phyloP scores from a whole-genome alignment of 2,888 invertebrate species.

The Ophion slaviceki region DNA sequence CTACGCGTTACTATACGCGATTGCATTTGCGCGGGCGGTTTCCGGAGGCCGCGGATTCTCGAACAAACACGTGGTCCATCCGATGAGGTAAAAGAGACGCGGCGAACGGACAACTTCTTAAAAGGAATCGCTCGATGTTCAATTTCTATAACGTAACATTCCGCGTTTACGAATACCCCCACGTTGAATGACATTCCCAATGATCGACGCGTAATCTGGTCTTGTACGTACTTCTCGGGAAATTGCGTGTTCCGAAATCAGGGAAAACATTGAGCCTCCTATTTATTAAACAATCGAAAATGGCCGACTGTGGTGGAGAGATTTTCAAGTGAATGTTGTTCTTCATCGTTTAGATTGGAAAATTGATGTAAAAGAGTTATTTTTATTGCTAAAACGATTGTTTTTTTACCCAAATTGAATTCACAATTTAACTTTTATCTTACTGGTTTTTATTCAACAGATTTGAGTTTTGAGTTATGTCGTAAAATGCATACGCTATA shows the following conservation, averaged over 20 bases:
- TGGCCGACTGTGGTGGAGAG: not conserved
- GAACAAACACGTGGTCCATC: slow-evolving; percentile 62
- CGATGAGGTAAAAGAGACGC: slow-evolving; percentile 51
- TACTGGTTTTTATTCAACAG: not conserved
- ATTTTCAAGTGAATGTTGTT: too few species aligned
- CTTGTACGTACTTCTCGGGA: not conserved
- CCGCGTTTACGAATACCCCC: slow-evolving; percentile 47
- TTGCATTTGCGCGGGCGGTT: slow-evolving; percentile 61
- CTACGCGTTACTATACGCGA: not conserved
- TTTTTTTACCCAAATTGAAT: not conserved
- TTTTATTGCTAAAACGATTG: not conserved
- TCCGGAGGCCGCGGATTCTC: slow-evolving; percentile 55
- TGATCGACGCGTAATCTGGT: not conserved
- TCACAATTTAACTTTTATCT: not conserved
- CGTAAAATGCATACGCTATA: not conserved
- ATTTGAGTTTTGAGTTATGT: not conserved
- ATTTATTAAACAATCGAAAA: not conserved
- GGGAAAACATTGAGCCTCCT: not conserved
- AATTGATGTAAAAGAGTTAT: not conserved
- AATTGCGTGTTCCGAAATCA: not conserved
- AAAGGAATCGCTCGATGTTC: slow-evolving; percentile 62
- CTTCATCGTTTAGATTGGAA: too few species aligned
- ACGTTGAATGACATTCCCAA: not conserved
- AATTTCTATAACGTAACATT: slow-evolving; percentile 45
- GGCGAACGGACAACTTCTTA: slow-evolving; percentile 56